These are phyloP conservation scores for Cryptocephalus primarius DNA, from an alignment of 2,888 invertebrate genomes.

Conservation along the genomic window DNA sequence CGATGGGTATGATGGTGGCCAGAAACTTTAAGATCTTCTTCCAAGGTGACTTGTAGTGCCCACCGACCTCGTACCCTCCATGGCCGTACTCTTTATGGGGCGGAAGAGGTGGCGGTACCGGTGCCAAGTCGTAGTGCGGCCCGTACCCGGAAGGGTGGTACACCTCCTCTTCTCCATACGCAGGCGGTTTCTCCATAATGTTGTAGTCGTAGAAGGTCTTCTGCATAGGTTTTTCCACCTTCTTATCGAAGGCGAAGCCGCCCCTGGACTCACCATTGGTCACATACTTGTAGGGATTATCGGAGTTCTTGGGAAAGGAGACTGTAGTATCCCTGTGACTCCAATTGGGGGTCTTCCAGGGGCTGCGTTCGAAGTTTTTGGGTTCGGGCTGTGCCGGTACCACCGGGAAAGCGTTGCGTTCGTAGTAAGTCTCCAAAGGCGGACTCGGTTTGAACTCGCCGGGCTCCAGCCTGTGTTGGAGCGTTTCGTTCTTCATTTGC, in stretches of 20 bases:
- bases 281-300: not conserved
- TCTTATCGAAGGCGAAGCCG: slow-evolving; percentile 2
- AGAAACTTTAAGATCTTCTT: slow-evolving; percentile 52
- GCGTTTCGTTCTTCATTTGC: too few relatives aligned
- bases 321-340: not conserved
- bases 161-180: slow-evolving; percentile 2
- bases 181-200: slow-evolving; percentile 15
- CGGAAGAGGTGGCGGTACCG: slow-evolving; percentile 1
- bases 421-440: slow-evolving; percentile 40
- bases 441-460: slow-evolving; percentile 42
- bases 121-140: not conserved
- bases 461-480: too few relatives aligned
- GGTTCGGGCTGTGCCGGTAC: slow-evolving; percentile 7
- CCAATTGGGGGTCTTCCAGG: not conserved
- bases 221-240: slow-evolving; percentile 3
- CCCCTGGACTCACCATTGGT: slow-evolving; percentile 5
- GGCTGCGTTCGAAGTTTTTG: slow-evolving; percentile 4
- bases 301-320: not conserved
- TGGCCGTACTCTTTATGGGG: slow-evolving; percentile 1
- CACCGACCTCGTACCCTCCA: slow-evolving; percentile 6
- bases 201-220: slow-evolving; percentile 16
- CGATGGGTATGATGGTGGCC: slow-evolving; percentile 59
- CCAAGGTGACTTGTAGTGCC: slow-evolving; percentile 40
- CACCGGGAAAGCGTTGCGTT: slow-evolving; percentile 36
- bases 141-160: not conserved